Conservation (phyloP, 1,140 invertebrate species). For the Thrips palmi region DNA sequence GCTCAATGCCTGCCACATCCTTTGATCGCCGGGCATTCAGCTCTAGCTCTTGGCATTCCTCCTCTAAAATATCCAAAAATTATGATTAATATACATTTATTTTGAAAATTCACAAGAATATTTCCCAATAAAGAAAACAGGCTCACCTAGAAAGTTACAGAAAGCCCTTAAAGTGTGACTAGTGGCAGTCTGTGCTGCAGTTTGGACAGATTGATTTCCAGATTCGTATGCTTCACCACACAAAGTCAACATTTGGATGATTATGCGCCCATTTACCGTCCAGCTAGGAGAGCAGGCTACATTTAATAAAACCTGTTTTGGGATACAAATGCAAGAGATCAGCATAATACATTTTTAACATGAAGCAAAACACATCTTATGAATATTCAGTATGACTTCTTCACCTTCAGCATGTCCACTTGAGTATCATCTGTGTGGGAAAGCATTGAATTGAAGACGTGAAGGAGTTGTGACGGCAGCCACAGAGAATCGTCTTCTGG, state of each 20-base stretch:
- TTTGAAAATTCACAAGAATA: background rate
- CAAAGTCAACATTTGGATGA: constrained; percentile 53
- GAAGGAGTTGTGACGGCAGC: constrained; percentile 74
- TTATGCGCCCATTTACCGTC: constrained; percentile 63
- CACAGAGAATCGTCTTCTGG: constrained; percentile 79
- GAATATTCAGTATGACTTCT: constrained; percentile 4
- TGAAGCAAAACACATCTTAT: background rate
- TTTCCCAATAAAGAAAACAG: too few species aligned
- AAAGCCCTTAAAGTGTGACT: constrained; percentile 66
- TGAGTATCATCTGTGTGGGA: constrained; percentile 54
- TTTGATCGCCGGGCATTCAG: constrained; percentile 37
- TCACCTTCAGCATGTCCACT: constrained; percentile 50
- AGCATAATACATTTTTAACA: constrained; percentile 3
- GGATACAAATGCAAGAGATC: background rate
- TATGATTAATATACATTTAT: background rate
- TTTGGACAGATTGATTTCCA: constrained; percentile 55
- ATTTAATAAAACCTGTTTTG: constrained; percentile 47
- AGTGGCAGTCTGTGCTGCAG: constrained; percentile 62
- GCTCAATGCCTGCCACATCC: constrained; percentile 34
- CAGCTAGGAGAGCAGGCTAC: constrained; percentile 61
- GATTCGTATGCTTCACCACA: constrained; percentile 55
- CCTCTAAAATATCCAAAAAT: constrained; percentile 30
- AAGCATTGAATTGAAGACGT: constrained; percentile 58
- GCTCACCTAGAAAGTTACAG: constrained; percentile 52
- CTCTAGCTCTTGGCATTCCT: constrained; percentile 54